Percentiles rank a stretch among this genome's conserved stretches.
These are phyloP conservation scores for Nephrotoma appendiculata DNA, from an alignment of 2,888 invertebrate species.

Conservation along the genomic window DNA sequence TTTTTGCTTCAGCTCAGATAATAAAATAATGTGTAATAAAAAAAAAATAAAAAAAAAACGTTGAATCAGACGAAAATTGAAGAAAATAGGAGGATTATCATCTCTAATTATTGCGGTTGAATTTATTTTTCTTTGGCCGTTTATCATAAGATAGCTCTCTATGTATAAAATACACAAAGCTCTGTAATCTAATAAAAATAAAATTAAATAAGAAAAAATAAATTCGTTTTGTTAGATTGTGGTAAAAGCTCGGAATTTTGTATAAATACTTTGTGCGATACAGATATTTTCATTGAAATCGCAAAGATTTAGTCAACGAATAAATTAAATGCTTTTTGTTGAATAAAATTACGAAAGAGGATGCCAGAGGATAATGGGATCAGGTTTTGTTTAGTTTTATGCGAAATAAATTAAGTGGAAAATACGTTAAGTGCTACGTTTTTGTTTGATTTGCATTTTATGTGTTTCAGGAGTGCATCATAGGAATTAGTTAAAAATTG, in stretches of 20 bases:
- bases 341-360: neutral
- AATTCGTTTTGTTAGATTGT: neutral
- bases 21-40: neutral
- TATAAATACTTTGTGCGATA: neutral
- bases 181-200: neutral
- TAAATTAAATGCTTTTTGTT: neutral
- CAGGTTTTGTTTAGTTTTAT: neutral
- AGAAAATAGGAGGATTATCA: neutral
- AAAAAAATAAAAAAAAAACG: neutral
- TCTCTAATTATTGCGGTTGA: neutral
- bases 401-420: neutral
- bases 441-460: neutral
- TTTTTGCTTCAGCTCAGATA: neutral
- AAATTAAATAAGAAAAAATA: neutral
- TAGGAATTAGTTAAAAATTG: too few relatives aligned
- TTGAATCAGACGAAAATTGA: neutral
- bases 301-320: neutral
- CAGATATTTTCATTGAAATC: neutral
- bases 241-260: neutral
- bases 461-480: too few relatives aligned
- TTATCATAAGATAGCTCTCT: neutral
- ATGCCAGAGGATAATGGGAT: neutral
- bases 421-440: neutral
- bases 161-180: neutral
- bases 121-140: neutral